These are phyloP conservation scores for Lordiphosa collinella DNA, from an alignment of 1,140 invertebrate species.

Conservation along the genomic window DNA sequence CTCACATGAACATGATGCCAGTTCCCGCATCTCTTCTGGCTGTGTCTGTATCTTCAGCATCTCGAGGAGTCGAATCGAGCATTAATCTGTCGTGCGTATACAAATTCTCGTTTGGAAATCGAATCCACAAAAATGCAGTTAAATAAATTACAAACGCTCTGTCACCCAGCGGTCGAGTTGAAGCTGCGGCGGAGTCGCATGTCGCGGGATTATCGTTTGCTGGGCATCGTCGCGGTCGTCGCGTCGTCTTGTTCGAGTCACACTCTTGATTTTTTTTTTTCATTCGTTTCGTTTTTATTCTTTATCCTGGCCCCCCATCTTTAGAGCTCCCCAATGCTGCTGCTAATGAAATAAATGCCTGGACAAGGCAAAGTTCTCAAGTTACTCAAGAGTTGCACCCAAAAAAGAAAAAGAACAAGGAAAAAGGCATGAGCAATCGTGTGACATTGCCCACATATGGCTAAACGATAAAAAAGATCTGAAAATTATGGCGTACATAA, in stretches of 20 bases:
- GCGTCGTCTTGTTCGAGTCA: constrained; percentile 23
- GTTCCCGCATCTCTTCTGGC: constrained; percentile 26
- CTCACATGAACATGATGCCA: constrained; percentile 30
- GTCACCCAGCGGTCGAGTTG: constrained; percentile 62
- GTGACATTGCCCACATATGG: constrained; percentile 61
- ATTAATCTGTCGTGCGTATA: constrained; percentile 62
- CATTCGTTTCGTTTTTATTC: constrained; percentile 10
- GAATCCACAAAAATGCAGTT: constrained; percentile 77
- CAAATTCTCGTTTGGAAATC: constrained; percentile 68
- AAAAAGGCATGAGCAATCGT: constrained; percentile 54
- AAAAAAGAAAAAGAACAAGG: constrained; percentile 16
- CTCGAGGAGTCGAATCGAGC: constrained; percentile 28
- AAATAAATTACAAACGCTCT: constrained; percentile 78
- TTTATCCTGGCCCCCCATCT: constrained; percentile 45
- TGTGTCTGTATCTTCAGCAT: constrained; percentile 59
- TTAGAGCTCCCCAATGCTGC: constrained; percentile 16
- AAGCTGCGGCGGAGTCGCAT: constrained; percentile 43
- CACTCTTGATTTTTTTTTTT: constrained; percentile 39
- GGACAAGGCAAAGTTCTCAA: constrained; percentile 56
- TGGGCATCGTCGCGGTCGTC: constrained; percentile 43
- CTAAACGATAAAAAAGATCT: constrained; percentile 53
- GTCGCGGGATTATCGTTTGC: constrained; percentile 63
- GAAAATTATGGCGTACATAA: constrained; percentile 54
- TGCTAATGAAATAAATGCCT: constrained; percentile 76
- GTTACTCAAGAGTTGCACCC: constrained; percentile 41